Evolutionary conservation across 2,888 invertebrate species (phyloP).

Genomic region (Timandra comae): DNA sequence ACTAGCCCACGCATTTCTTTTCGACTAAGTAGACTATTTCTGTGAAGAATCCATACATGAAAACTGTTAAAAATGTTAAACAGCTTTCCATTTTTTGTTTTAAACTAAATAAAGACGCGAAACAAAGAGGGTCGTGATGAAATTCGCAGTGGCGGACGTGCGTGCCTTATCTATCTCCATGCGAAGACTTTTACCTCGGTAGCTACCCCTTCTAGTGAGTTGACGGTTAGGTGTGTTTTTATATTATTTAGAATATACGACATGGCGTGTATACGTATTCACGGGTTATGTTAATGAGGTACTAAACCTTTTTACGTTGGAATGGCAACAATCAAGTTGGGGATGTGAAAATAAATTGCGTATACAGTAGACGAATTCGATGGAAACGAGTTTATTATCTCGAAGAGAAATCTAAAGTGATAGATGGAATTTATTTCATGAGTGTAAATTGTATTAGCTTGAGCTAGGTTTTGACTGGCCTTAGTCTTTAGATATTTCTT

Average conservation of each 20-base stretch:
- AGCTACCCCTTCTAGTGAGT: conserved; percentile 28
- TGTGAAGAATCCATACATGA: too few species aligned
- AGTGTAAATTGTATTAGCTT: background rate
- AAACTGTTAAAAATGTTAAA: too few species aligned
- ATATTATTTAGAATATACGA: conserved; percentile 9
- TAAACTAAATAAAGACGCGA: conserved; percentile 47
- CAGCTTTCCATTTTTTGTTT: conserved; percentile 25
- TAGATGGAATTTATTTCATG: background rate
- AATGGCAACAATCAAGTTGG: conserved; percentile 14
- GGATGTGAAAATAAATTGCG: conserved; percentile 19
- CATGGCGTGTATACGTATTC: background rate
- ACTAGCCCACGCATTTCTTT: too few species aligned
- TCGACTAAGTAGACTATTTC: too few species aligned
- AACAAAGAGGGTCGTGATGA: conserved; percentile 46
- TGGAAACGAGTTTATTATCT: conserved; percentile 35
- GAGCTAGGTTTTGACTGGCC: too few species aligned
- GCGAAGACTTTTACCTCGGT: conserved; percentile 38
- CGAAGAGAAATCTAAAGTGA: conserved; percentile 34
- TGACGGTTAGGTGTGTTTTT: conserved; percentile 12
- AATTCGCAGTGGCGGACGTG: conserved; percentile 53
- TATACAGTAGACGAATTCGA: conserved; percentile 26
- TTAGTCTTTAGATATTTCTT: too few species aligned
- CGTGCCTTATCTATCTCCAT: conserved; percentile 62
- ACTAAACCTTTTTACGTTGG: conserved; percentile 10
- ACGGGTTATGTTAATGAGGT: background rate